Conservation (phyloP, 2,797 vertebrate genomes). For the Phaenicophaeus curvirostris region DNA sequence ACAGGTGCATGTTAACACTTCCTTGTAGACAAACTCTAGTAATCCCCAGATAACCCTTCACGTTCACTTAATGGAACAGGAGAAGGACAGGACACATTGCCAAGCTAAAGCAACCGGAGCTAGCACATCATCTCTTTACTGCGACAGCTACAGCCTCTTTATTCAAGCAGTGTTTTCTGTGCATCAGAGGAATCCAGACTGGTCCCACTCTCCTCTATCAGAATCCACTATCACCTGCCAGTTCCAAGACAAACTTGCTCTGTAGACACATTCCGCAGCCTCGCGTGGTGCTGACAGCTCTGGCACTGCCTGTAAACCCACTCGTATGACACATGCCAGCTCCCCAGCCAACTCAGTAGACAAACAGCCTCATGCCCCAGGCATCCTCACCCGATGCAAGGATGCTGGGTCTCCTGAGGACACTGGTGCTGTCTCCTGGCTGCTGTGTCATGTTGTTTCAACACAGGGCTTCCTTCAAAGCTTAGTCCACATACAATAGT, state of each 20-base stretch:
- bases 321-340: not conserved
- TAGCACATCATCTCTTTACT: not conserved
- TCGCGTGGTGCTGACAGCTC: not conserved
- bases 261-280: rapidly evolving
- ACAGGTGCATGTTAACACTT: not conserved
- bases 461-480: not conserved
- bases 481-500: rapidly evolving
- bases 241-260: not conserved
- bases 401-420: not conserved
- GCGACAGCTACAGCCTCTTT: not conserved
- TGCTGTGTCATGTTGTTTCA: rapidly evolving
- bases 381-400: rapidly evolving
- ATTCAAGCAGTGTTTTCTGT: not conserved
- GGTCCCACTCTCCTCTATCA: not conserved
- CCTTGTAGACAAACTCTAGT: not conserved
- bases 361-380: not conserved
- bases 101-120: not conserved
- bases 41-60: not conserved
- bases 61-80: not conserved
- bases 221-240: rapidly evolving
- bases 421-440: not conserved
- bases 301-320: not conserved
- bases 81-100: not conserved
- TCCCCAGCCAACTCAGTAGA: not conserved
- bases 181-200: not conserved